These are phyloP conservation scores for Pomatorhinus ruficollis DNA, from an alignment of 2,113 vertebrate species.

Conservation along the genomic window DNA sequence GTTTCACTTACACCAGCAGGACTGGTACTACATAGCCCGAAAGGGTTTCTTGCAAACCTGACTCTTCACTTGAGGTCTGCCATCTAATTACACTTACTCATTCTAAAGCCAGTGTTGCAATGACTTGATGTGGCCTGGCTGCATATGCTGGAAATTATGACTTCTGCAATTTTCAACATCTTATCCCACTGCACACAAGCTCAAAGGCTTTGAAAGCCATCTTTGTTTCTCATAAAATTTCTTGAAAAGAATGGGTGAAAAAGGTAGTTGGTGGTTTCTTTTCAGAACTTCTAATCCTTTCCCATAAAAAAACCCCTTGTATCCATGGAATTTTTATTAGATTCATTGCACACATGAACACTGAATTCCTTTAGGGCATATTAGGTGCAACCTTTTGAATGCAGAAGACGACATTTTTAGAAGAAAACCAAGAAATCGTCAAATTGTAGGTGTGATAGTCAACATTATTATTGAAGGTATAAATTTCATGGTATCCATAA, in stretches of 20 bases:
- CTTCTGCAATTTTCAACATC: background rate
- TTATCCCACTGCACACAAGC: background rate
- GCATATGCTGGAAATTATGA: background rate
- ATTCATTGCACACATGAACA: background rate
- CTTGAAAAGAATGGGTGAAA: background rate
- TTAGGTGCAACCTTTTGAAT: background rate
- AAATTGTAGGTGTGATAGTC: background rate
- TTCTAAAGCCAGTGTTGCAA: background rate
- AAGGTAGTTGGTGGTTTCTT: background rate
- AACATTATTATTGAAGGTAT: background rate
- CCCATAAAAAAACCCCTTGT: rapidly evolving
- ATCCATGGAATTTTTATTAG: background rate
- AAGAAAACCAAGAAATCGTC: background rate
- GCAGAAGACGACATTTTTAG: background rate
- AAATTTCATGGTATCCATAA: background rate
- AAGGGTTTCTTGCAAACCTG: background rate
- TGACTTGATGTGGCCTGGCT: too few species aligned
- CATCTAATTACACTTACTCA: background rate
- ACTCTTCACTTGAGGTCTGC: background rate
- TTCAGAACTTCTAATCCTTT: background rate
- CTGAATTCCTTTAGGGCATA: background rate
- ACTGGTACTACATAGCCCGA: background rate
- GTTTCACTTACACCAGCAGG: background rate
- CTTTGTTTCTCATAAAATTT: background rate
- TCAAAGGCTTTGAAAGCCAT: background rate